A percentile compares a stretch with the other conserved stretches of the same genome.
Evolutionary conservation across 2,888 invertebrate species (phyloP).

Genomic region (Lasioglossum villosulum): DNA sequence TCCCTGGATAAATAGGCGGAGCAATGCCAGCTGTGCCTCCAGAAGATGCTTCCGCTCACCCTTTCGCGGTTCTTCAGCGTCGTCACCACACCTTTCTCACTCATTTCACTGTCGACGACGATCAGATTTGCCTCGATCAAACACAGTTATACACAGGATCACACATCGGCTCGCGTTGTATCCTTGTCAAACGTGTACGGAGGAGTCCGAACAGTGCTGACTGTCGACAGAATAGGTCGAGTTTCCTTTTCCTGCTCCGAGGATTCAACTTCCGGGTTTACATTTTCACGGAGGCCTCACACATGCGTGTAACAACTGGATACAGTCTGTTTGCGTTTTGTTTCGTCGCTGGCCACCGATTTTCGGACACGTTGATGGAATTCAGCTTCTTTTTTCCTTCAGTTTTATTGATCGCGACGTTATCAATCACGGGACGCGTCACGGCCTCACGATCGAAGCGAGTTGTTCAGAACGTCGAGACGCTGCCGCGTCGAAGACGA

Average conservation of each 20-base stretch:
- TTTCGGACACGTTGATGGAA: constrained; percentile 35
- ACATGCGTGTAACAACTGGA: background rate
- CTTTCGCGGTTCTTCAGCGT: constrained; percentile 71
- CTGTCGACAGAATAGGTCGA: background rate
- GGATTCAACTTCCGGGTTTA: constrained; percentile 8
- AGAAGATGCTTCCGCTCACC: constrained; percentile 76
- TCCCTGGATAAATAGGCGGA: constrained; percentile 78
- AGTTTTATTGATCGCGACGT: constrained; percentile 27
- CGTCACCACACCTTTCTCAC: constrained; percentile 71
- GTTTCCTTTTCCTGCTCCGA: background rate
- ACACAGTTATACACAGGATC: constrained; percentile 42
- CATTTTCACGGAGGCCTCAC: constrained; percentile 41
- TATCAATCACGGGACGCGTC: constrained; percentile 33
- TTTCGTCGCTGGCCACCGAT: constrained; percentile 10
- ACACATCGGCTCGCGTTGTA: constrained; percentile 12
- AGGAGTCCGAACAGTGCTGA: background rate
- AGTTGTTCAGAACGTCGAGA: background rate
- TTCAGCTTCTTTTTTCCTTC: background rate
- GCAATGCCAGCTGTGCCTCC: constrained; percentile 83
- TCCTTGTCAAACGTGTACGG: background rate
- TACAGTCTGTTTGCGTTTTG: background rate
- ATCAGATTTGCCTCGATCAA: constrained; percentile 25
- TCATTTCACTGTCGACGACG: constrained; percentile 69
- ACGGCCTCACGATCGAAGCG: background rate
- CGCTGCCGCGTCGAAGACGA: background rate